phyloP scores from a whole-genome alignment of 2,797 vertebrate genomes.

The Arnoldichthys spilopterus region DNA sequence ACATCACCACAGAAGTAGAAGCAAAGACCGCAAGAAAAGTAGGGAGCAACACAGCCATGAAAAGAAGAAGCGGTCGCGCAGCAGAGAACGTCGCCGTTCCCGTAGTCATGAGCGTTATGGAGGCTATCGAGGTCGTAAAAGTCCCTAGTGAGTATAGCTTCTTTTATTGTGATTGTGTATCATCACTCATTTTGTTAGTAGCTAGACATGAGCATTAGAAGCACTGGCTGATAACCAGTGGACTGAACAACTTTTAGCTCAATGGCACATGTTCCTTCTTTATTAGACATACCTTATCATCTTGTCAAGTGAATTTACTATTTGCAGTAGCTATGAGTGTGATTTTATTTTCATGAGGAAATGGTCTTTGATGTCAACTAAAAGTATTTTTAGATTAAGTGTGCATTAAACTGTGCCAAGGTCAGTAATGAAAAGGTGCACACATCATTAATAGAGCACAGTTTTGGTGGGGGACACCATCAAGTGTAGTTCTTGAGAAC shows the following conservation, averaged over 20 bases:
- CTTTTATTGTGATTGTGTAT: not conserved
- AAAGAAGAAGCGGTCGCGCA: constrained; percentile 85
- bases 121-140: constrained; percentile 84
- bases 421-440: not conserved
- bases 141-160: constrained; percentile 87
- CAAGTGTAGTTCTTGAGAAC: not conserved
- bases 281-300: not conserved
- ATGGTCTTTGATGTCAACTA: not conserved
- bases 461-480: not conserved
- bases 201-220: not conserved
- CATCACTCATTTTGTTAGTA: not conserved
- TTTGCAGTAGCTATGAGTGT: not conserved
- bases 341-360: not conserved
- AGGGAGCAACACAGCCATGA: constrained; percentile 80
- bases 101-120: constrained; percentile 90
- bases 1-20: constrained; percentile 88
- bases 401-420: not conserved
- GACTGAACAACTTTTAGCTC: not conserved
- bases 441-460: not conserved
- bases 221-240: not conserved
- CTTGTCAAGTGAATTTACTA: not conserved
- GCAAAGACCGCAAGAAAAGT: constrained; percentile 86
- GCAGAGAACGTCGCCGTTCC: constrained; percentile 89
- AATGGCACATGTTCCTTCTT: not conserved
- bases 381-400: not conserved